phyloP scores from a whole-genome alignment of 30 jellyfish, hydroid and myxozoan species.

The Rhopilema esculentum region DNA sequence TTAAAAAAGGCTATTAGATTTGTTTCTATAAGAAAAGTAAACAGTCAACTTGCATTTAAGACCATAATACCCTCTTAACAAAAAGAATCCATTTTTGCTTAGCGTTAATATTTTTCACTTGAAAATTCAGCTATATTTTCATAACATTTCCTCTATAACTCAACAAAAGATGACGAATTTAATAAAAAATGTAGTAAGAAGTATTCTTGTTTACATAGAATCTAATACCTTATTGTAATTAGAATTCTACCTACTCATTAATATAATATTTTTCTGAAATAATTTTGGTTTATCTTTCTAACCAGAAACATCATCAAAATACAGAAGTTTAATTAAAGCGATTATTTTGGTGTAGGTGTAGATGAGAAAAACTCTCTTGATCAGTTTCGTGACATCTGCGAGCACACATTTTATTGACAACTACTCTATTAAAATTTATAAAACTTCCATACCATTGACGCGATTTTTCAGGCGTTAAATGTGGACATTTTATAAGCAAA shows the following conservation, averaged over 20 bases:
- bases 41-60: neutral
- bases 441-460: too few species aligned
- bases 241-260: neutral
- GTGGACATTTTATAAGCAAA: too few species aligned
- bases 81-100: neutral
- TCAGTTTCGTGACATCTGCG: too few species aligned
- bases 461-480: too few species aligned
- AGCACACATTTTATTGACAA: too few species aligned
- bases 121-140: neutral
- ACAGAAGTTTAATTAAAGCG: neutral
- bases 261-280: neutral
- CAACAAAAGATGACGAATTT: neutral
- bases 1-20: neutral
- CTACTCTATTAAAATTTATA: too few species aligned
- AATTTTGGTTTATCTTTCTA: neutral
- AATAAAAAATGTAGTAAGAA: neutral
- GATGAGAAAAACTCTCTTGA: neutral
- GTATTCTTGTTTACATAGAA: neutral
- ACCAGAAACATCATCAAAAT: neutral
- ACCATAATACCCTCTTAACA: neutral
- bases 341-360: too few species aligned
- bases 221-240: neutral
- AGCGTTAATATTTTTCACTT: neutral
- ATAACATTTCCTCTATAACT: neutral
- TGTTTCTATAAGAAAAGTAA: neutral